Evolutionary conservation across 2,888 invertebrate species (phyloP).

Genomic region (Hartigia nigra): DNA sequence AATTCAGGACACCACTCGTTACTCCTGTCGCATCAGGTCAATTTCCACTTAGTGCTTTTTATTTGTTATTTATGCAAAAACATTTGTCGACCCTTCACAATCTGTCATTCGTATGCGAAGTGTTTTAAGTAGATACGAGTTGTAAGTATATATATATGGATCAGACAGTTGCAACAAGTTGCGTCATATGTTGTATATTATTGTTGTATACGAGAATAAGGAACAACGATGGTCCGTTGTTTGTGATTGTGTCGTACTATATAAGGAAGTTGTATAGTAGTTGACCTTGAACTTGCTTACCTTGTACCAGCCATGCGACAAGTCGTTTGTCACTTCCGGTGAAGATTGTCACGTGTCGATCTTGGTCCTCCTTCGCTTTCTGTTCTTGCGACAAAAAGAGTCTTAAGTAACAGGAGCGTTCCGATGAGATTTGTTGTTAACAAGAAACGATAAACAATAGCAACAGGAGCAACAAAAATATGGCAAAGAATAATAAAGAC

Average conservation of each 20-base stretch:
- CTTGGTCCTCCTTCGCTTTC: not conserved
- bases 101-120: not conserved
- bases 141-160: not conserved
- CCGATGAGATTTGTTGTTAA: not conserved
- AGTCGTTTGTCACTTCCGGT: constrained; percentile 29
- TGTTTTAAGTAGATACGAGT: not conserved
- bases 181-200: not conserved
- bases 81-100: not conserved
- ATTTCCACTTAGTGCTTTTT: not conserved
- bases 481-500: not conserved
- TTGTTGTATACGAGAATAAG: not conserved
- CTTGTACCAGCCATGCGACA: constrained; percentile 39
- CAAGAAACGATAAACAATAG: not conserved
- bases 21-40: not conserved
- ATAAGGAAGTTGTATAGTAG: not conserved
- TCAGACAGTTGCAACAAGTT: not conserved
- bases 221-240: not conserved
- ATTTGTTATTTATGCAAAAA: not conserved
- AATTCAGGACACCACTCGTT: not conserved
- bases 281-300: constrained; percentile 25
- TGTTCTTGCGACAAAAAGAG: not conserved
- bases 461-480: not conserved
- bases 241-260: not conserved
- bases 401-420: not conserved
- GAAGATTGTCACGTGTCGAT: constrained; percentile 1